Percentiles rank a stretch among this genome's conserved stretches.
Conservation (phyloP, 2,888 invertebrate species). For the Nezara viridula region DNA sequence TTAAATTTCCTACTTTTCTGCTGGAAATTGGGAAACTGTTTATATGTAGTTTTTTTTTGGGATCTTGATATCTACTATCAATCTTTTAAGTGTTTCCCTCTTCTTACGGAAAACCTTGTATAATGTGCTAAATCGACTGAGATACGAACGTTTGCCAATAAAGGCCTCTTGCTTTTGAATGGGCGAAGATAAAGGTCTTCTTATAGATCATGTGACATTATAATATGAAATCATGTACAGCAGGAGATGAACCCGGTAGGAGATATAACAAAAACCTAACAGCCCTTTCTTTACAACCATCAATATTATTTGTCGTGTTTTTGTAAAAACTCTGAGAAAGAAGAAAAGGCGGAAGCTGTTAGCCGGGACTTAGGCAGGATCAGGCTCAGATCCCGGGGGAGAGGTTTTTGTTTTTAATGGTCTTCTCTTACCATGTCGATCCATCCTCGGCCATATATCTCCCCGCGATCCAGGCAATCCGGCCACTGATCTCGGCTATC, state of each 20-base stretch:
- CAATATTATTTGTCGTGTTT: slow-evolving; percentile 38
- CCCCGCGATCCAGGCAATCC: background rate
- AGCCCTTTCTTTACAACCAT: slow-evolving; percentile 3
- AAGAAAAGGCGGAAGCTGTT: slow-evolving; percentile 32
- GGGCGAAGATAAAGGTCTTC: too few species aligned
- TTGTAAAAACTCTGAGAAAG: background rate
- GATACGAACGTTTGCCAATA: too few species aligned
- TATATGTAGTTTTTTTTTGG: too few species aligned
- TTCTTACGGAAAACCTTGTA: too few species aligned
- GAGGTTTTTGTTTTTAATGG: slow-evolving; percentile 49
- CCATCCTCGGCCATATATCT: slow-evolving; percentile 31
- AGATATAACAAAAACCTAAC: background rate
- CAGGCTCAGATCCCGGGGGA: background rate
- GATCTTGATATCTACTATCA: too few species aligned
- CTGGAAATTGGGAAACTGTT: too few species aligned
- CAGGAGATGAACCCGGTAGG: background rate
- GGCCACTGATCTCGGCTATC: background rate
- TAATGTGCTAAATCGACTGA: too few species aligned
- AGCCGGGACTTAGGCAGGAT: background rate
- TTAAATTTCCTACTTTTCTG: too few species aligned
- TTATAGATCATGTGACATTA: background rate
- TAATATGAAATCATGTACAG: background rate
- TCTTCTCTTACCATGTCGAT: slow-evolving; percentile 2
- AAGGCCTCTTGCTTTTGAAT: too few species aligned
- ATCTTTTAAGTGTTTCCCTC: too few species aligned